phyloP scores from a whole-genome alignment of 2,113 vertebrate species.

The Ochotona princeps region DNA sequence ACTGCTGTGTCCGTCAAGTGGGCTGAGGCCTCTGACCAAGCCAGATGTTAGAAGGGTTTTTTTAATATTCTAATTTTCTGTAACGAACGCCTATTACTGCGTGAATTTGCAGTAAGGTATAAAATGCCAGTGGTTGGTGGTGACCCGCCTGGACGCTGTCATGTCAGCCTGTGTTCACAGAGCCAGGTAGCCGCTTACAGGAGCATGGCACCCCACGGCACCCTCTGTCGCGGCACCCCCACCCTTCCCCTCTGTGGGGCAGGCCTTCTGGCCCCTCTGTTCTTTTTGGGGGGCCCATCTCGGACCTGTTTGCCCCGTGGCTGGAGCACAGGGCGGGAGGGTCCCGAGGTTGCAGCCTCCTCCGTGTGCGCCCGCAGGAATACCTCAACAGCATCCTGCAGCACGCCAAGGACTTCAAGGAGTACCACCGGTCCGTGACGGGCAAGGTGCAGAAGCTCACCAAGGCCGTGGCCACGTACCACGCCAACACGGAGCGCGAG shows the following conservation, averaged over 20 bases:
- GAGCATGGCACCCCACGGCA: accelerated
- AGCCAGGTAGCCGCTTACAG: too few relatives aligned
- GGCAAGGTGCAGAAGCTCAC: conserved; percentile 97
- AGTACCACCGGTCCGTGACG: conserved; percentile 96
- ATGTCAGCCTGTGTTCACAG: neutral
- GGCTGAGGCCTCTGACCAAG: too few relatives aligned
- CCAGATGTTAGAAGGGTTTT: neutral
- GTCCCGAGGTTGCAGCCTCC: neutral
- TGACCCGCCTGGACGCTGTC: neutral
- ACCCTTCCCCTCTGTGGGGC: neutral
- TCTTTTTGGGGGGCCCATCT: neutral
- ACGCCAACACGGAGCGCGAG: conserved; percentile 98
- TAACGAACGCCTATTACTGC: neutral
- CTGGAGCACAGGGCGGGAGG: accelerated
- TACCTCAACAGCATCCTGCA: conserved; percentile 99
- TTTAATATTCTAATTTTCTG: neutral
- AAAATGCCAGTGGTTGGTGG: neutral
- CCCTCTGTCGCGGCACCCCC: accelerated
- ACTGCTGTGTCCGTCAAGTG: too few relatives aligned
- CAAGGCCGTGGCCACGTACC: conserved; percentile 97
- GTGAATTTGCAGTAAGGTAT: neutral
- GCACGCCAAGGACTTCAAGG: conserved; percentile 99
- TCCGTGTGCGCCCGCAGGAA: conserved; percentile 86
- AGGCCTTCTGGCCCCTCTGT: neutral
- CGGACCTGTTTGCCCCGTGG: neutral